A percentile compares a stretch with the other conserved stretches of the same genome.
These are phyloP conservation scores for Loripinus fragilis DNA, from an alignment of 2,888 invertebrate species.

Conservation along the genomic window DNA sequence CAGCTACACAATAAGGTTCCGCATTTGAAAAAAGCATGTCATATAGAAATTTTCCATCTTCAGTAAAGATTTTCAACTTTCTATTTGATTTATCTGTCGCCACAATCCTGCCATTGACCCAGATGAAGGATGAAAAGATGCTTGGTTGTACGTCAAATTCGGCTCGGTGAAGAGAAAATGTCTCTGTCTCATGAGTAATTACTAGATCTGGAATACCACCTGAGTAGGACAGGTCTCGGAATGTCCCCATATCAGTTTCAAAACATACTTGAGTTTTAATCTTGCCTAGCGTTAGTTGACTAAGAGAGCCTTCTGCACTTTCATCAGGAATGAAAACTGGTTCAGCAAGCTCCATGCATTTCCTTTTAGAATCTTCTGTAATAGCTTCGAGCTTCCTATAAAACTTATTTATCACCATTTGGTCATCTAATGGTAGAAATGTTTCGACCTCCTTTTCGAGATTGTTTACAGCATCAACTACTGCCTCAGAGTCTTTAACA, in stretches of 20 bases:
- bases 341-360: not conserved
- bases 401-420: not conserved
- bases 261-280: not conserved
- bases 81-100: slow-evolving; percentile 38
- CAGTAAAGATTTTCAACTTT: slow-evolving; percentile 40
- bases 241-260: not conserved
- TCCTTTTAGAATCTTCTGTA: not conserved
- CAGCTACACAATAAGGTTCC: slow-evolving; percentile 30
- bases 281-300: not conserved
- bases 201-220: not conserved
- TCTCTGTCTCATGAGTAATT: not conserved
- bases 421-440: not conserved
- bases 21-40: slow-evolving; percentile 27
- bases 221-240: not conserved
- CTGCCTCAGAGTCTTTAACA: not conserved
- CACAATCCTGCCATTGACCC: slow-evolving; percentile 27
- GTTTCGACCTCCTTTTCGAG: not conserved
- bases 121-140: slow-evolving; percentile 22
- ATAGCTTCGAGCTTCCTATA: not conserved
- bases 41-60: slow-evolving; percentile 25
- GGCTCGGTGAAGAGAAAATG: not conserved
- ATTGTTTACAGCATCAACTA: not conserved
- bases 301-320: not conserved
- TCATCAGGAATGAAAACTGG: not conserved
- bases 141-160: not conserved